A percentile compares a stretch with the other conserved stretches of the same genome.
Evolutionary conservation across 2,797 vertebrate genomes (phyloP).

Genomic region (Leptatherina wallacei): DNA sequence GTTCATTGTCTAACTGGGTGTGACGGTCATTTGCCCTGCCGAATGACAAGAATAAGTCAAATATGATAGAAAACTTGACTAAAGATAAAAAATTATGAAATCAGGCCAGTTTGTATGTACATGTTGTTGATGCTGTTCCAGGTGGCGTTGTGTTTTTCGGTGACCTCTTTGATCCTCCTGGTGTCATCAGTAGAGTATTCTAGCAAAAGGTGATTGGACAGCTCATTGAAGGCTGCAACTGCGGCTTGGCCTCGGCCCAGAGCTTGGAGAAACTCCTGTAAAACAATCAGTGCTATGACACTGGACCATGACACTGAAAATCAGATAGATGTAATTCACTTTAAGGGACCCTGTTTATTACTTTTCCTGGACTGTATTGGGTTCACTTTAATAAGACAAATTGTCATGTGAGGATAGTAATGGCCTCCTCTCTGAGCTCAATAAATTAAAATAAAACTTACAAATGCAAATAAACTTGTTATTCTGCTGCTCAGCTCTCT

Average conservation of each 20-base stretch:
- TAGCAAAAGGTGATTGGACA: slow-evolving; percentile 90
- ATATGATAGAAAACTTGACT: neutral
- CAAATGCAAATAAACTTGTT: slow-evolving; percentile 40
- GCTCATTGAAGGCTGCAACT: slow-evolving; percentile 87
- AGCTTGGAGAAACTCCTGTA: slow-evolving; percentile 90
- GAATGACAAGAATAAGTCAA: slow-evolving; percentile 30
- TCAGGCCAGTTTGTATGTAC: slow-evolving; percentile 65
- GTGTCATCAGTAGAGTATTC: slow-evolving; percentile 93
- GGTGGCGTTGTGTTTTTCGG: slow-evolving; percentile 86
- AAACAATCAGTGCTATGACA: slow-evolving; percentile 23
- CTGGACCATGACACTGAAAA: slow-evolving; percentile 10
- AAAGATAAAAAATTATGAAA: neutral
- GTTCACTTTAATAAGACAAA: slow-evolving; percentile 35
- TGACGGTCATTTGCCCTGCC: slow-evolving; percentile 88
- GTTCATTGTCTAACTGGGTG: slow-evolving; percentile 87
- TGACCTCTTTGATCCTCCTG: slow-evolving; percentile 91
- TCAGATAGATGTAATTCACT: slow-evolving; percentile 29
- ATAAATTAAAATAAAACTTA: slow-evolving; percentile 33
- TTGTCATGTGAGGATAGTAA: slow-evolving; percentile 23
- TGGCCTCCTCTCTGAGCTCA: slow-evolving; percentile 21
- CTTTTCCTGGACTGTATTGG: slow-evolving; percentile 4
- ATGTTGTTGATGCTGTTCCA: slow-evolving; percentile 92
- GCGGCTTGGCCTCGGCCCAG: slow-evolving; percentile 87
- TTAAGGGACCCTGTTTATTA: neutral
- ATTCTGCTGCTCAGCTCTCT: slow-evolving; percentile 26